Evolutionary conservation across 2,113 vertebrate species (phyloP), one percentile per base, ranked within the genome.

Genomic region (Urocitellus parryii): DNA sequence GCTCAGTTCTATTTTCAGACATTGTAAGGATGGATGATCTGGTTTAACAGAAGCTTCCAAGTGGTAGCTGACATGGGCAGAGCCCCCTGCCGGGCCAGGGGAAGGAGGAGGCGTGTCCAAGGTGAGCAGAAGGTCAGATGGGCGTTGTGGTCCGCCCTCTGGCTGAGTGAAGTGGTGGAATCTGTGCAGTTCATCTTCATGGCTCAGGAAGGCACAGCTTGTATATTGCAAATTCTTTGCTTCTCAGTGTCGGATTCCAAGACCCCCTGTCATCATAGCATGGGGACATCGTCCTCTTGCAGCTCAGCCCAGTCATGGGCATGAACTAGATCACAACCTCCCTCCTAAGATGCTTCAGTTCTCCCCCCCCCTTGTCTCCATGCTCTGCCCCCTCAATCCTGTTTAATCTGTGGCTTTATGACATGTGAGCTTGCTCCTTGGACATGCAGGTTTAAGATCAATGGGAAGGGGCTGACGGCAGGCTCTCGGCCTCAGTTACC

Each of bases 291-390:
- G 6, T 4, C 1, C 12, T 9, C 20, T 13, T 63, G 0, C 12
- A 11, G 42, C 10, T 29, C 16, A 18, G 32, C 20, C 14, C 27
- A 1, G 29, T 7, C 45, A 0, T 2, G 9, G 25, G 13, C 32
- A 2, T 20, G 61, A 22, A 6, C 8, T 25, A n/a, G 20, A 53
- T 1, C 42, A 42, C 13, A 34, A 4, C 32, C 17, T 2, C 63
- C n/a, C 34, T n/a, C 37, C 10, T 51, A 32, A 39, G 45, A 20
- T 14, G 0, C 8, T 22, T 20, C 16, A 6, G 5, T 1, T 8
- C 0, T 8, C 18, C 0, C 0, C 42, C 42, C 25, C 1, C 22
- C 9, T 8, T 20, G 9, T 2, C n/a, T 22, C 61, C 24, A 17
- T 29, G 17, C n/a, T 9, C 42, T 8, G 0, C 16, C 22, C 0